Evolutionary conservation across 2,888 invertebrate species (phyloP).

Genomic region (Andrena minutula): DNA sequence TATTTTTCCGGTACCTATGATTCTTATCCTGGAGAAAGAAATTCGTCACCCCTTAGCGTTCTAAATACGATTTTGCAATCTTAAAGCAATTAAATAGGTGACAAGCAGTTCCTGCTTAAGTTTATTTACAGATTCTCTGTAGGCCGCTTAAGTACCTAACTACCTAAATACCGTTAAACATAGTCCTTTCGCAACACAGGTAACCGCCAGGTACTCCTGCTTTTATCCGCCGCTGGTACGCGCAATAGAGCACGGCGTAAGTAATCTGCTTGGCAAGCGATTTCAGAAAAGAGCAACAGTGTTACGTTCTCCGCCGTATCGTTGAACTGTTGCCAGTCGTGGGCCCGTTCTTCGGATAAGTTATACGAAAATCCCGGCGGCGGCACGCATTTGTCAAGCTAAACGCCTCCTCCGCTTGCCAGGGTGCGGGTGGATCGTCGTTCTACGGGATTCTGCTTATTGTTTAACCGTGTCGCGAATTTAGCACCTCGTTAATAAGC

Average conservation of each 20-base stretch:
- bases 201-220: slow-evolving; percentile 22
- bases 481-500: slow-evolving; percentile 1
- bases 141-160: too few species aligned
- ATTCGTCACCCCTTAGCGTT: too few species aligned
- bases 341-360: not conserved
- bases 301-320: slow-evolving; percentile 10
- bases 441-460: slow-evolving; percentile 7
- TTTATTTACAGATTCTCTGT: too few species aligned
- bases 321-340: slow-evolving; percentile 47
- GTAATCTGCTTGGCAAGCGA: slow-evolving; percentile 18
- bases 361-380: slow-evolving; percentile 34
- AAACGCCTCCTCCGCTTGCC: slow-evolving; percentile 8
- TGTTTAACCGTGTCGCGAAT: slow-evolving; percentile 15
- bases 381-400: slow-evolving; percentile 36
- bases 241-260: slow-evolving; percentile 19
- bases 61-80: too few species aligned
- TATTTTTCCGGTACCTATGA: too few species aligned
- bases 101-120: too few species aligned
- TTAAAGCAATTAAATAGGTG: too few species aligned
- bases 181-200: slow-evolving; percentile 23
- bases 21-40: too few species aligned
- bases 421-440: not conserved
- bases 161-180: too few species aligned
- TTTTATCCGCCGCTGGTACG: slow-evolving; percentile 10
- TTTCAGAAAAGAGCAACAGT: slow-evolving; percentile 30